Evolutionary conservation across 92 coral and sea anemone species (phyloP), one percentile per base, ranked within the genome.

Genomic region (Paramuricea clavata): DNA sequence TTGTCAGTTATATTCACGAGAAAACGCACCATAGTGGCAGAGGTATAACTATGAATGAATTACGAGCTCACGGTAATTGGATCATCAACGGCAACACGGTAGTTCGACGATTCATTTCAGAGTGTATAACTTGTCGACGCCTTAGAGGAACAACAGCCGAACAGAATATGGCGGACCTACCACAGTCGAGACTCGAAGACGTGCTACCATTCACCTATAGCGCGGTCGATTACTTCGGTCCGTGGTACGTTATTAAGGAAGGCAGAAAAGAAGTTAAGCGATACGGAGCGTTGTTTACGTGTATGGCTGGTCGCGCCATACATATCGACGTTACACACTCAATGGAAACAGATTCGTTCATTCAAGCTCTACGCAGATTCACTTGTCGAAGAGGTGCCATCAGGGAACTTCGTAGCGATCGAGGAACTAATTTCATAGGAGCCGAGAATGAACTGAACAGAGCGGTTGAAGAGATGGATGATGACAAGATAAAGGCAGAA

Each of bases 111-210:
- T n/a, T n/a, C n/a, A n/a, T n/a, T n/a, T n/a, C n/a, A n/a, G n/a
- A n/a, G n/a, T n/a, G n/a, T n/a, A n/a, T n/a, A n/a, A n/a, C n/a
- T n/a, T n/a, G n/a, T n/a, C n/a, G n/a, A n/a, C n/a, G n/a, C n/a
- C n/a, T n/a, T n/a, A n/a, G n/a, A n/a, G n/a, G n/a, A n/a, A n/a
- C n/a, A n/a, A n/a, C n/a, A n/a, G n/a, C n/a, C n/a, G n/a, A 93
- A 69, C 95, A 90, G 84, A 89, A 83, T 73, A 90, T 92, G 95
- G 91, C 93, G 22, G 95, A 92, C n/a, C 83, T 89, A 49, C 93
- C 85, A 36, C 78, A 82, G 87, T 82, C 74, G 6, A 89, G 90
- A 49, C 69, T 89, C 61, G 83, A 81, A 71, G 86, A 87, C 11
- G 86, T 90, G 54, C 90, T 89, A 13, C 90, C 91, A 21, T 92